Percentiles rank a stretch among this genome's conserved stretches.
Conservation (phyloP, 2,888 invertebrate genomes). For the Cheiracanthium punctorium region DNA sequence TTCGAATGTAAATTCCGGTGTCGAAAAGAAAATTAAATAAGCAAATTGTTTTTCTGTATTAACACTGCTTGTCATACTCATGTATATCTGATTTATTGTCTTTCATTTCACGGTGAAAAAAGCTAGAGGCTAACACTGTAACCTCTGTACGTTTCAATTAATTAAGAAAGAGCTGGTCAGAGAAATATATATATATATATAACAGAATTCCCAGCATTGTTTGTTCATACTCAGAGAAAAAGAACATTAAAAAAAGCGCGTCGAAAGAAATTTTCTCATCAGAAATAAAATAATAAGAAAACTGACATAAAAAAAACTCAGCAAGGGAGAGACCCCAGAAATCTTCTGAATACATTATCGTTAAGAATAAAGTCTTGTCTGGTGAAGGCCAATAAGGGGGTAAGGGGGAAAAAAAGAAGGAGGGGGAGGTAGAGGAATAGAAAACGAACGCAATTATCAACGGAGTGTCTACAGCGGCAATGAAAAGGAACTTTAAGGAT, state of each 20-base stretch:
- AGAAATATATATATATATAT: neutral
- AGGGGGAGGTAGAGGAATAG: constrained; percentile 14
- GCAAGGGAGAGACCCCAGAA: neutral
- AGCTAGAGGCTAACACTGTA: neutral
- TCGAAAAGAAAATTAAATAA: too few relatives aligned
- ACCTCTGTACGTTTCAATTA: neutral
- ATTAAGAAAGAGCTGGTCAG: neutral
- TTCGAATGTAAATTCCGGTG: too few relatives aligned
- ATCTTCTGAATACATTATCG: constrained; percentile 10
- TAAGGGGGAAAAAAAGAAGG: neutral
- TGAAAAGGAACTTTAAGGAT: constrained; percentile 53
- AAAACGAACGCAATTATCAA: constrained; percentile 60
- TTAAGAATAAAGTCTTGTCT: constrained; percentile 20
- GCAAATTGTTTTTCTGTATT: too few relatives aligned
- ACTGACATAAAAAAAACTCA: neutral
- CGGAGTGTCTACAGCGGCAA: constrained; percentile 44
- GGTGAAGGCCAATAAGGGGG: constrained; percentile 48
- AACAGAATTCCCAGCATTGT: neutral
- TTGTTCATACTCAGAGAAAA: neutral
- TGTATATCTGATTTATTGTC: neutral
- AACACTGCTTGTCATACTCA: too few relatives aligned
- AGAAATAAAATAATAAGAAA: neutral
- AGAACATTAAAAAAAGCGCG: neutral
- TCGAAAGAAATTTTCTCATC: neutral
- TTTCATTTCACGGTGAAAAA: neutral